Evolutionary conservation across 2,113 vertebrate species (phyloP).

Genomic region (Phycodurus eques): DNA sequence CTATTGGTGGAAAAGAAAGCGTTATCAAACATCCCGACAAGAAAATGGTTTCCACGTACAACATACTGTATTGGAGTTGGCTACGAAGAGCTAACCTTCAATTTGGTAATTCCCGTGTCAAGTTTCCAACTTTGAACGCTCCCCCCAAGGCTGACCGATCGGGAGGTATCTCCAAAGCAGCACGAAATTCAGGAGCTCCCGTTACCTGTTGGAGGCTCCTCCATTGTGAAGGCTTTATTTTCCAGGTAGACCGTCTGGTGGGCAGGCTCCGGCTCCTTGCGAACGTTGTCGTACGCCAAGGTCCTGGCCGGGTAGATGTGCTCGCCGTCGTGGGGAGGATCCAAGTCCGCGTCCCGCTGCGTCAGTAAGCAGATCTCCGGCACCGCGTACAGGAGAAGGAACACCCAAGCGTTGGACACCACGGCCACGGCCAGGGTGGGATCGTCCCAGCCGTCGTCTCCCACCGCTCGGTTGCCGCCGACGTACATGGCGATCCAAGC

Average conservation of each 20-base stretch:
- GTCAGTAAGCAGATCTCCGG: conserved; percentile 84
- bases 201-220: conserved; percentile 80
- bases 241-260: conserved; percentile 83
- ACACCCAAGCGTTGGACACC: conserved; percentile 80
- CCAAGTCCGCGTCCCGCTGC: conserved; percentile 64
- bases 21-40: too few species aligned
- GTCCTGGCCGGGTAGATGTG: conserved; percentile 80
- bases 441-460: conserved; percentile 80
- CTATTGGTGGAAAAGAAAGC: too few species aligned
- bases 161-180: too few species aligned
- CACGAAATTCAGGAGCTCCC: not conserved
- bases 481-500: conserved; percentile 87
- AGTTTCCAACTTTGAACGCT: too few species aligned
- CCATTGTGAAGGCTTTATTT: conserved; percentile 89
- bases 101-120: too few species aligned
- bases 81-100: too few species aligned
- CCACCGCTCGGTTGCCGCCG: conserved; percentile 69
- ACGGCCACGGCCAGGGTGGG: conserved; percentile 86
- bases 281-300: conserved; percentile 83
- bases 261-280: conserved; percentile 75
- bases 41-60: too few species aligned
- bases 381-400: conserved; percentile 84
- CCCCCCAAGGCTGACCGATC: too few species aligned
- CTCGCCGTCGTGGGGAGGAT: conserved; percentile 75
- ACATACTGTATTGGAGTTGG: too few species aligned